Evolutionary conservation across 1,140 invertebrate genomes (phyloP).

Genomic region (Bombus turneri): DNA sequence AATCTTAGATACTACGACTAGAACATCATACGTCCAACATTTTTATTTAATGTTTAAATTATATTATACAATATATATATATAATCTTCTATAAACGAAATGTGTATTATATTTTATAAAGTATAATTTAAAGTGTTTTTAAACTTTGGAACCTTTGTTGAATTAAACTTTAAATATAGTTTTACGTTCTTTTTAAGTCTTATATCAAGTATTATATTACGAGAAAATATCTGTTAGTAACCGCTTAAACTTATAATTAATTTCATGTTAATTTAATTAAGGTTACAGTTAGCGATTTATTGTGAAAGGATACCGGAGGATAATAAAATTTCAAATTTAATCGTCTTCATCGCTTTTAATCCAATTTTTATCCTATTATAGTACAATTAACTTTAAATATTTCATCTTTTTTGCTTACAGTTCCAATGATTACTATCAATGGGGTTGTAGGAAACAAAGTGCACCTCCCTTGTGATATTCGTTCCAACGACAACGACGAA

Average conservation of each 20-base stretch:
- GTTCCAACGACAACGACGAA: slow-evolving; percentile 80
- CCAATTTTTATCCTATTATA: not conserved
- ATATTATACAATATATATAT: not conserved
- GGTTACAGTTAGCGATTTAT: not conserved
- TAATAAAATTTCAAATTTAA: not conserved
- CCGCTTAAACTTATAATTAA: not conserved
- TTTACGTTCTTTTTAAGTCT: not conserved
- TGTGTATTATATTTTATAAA: not conserved
- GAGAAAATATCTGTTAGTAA: not conserved
- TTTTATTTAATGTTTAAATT: not conserved
- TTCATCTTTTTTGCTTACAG: slow-evolving; percentile 72
- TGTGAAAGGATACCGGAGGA: not conserved
- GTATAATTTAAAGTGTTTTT: not conserved
- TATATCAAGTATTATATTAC: not conserved
- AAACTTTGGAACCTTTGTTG: not conserved
- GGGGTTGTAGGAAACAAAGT: slow-evolving; percentile 83
- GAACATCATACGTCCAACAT: not conserved
- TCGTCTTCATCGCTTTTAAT: not conserved
- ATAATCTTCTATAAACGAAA: not conserved
- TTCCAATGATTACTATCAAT: slow-evolving; percentile 78
- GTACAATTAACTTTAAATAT: not conserved
- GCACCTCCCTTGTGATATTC: slow-evolving; percentile 84
- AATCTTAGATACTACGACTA: too few species aligned
- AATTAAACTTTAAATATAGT: not conserved
- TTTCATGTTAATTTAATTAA: not conserved